Conservation (phyloP, 2,113 vertebrate genomes). For the Argyrosomus japonicus region DNA sequence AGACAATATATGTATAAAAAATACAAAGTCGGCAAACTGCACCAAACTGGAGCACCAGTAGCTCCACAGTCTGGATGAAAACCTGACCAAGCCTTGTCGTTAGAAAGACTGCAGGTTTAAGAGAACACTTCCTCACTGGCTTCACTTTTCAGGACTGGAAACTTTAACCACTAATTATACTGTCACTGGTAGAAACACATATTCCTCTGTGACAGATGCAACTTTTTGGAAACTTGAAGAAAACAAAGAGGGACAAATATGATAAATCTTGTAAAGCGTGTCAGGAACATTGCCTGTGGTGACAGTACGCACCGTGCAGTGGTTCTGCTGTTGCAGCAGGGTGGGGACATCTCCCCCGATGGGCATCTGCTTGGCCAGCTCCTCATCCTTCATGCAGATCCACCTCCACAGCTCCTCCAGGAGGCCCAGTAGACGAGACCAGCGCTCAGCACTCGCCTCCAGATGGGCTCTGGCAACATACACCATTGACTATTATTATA, state of each 20-base stretch:
- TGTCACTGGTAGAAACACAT: neutral
- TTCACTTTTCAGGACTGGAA: too few species aligned
- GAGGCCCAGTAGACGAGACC: conserved; percentile 90
- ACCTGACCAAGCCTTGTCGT: neutral
- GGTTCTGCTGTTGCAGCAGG: conserved; percentile 93
- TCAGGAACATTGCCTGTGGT: conserved; percentile 13
- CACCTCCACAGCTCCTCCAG: conserved; percentile 95
- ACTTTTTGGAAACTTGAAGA: neutral
- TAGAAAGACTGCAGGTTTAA: too few species aligned
- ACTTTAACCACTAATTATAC: neutral
- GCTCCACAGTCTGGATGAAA: too few species aligned
- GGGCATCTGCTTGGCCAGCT: conserved; percentile 96
- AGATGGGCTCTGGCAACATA: conserved; percentile 88
- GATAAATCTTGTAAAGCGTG: conserved; percentile 9
- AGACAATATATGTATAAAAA: too few species aligned
- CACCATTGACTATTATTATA: neutral
- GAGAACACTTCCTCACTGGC: too few species aligned
- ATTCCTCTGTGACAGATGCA: neutral
- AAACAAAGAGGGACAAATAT: neutral
- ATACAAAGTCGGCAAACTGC: too few species aligned
- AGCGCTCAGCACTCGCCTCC: conserved; percentile 95
- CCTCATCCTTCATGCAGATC: conserved; percentile 95
- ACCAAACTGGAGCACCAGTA: too few species aligned
- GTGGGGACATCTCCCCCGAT: conserved; percentile 94
- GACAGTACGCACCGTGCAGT: conserved; percentile 89